phyloP scores from a whole-genome alignment of 2,888 invertebrate species.

The Papilio elwesi region DNA sequence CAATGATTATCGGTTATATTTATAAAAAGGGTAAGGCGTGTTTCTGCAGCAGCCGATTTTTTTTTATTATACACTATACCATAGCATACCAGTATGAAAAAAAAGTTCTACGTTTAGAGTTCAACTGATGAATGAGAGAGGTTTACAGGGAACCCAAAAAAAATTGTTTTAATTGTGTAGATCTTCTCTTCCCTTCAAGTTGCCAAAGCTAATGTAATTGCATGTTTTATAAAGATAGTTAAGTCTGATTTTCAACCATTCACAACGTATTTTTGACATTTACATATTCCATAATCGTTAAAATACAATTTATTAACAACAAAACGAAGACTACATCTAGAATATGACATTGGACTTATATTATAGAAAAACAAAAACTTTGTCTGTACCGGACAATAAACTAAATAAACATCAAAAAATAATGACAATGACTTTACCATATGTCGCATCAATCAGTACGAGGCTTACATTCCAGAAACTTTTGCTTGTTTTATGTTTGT shows the following conservation, averaged over 20 bases:
- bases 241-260: not conserved
- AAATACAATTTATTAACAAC: conserved; percentile 4
- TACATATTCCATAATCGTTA: conserved; percentile 4
- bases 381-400: not conserved
- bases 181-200: not conserved
- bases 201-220: not conserved
- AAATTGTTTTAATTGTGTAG: not conserved
- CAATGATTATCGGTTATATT: not conserved
- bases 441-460: too few species aligned
- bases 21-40: not conserved
- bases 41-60: not conserved
- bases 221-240: not conserved
- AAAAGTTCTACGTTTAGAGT: not conserved
- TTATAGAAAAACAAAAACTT: not conserved
- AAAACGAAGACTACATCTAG: not conserved
- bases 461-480: too few species aligned
- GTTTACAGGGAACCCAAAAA: not conserved
- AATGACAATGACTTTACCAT: too few species aligned
- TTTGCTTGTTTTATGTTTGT: too few species aligned
- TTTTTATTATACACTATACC: too few species aligned
- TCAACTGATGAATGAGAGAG: not conserved
- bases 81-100: not conserved
- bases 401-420: too few species aligned
- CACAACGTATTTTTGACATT: not conserved
- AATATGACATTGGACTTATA: not conserved